A percentile compares a stretch with the other conserved stretches of the same genome.
These are phyloP conservation scores for Periophthalmus magnuspinnatus DNA, from an alignment of 2,797 vertebrate species.

Conservation along the genomic window DNA sequence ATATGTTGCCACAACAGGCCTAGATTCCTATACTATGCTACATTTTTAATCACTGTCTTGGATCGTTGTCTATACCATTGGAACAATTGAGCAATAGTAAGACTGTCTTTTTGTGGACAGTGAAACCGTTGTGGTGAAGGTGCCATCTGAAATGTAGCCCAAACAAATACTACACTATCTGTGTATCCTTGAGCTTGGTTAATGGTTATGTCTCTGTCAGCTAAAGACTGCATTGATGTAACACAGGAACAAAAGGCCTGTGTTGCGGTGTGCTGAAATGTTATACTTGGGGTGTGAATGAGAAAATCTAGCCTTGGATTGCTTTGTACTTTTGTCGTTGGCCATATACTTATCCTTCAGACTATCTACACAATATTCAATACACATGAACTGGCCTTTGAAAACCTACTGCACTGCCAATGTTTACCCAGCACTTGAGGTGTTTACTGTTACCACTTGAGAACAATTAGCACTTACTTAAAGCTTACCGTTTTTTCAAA, in stretches of 20 bases:
- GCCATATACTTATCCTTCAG: slow-evolving; percentile 26
- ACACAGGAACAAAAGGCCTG: slow-evolving; percentile 40
- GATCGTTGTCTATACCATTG: too few relatives aligned
- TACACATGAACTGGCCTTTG: background rate
- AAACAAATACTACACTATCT: slow-evolving; percentile 55
- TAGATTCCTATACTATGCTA: too few relatives aligned
- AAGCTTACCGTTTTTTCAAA: slow-evolving; percentile 5
- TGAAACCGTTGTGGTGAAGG: slow-evolving; percentile 15
- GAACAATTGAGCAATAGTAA: slow-evolving; percentile 1
- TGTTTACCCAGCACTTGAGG: background rate
- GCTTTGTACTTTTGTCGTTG: slow-evolving; percentile 21
- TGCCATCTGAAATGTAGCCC: slow-evolving; percentile 23
- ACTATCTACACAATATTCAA: slow-evolving; percentile 12
- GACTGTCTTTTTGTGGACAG: slow-evolving; percentile 5
- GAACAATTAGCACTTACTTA: background rate
- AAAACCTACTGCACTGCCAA: slow-evolving; percentile 2
- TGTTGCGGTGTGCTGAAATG: slow-evolving; percentile 32
- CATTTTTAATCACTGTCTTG: too few relatives aligned
- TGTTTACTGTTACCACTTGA: slow-evolving; percentile 14
- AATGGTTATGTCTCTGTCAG: slow-evolving; percentile 53
- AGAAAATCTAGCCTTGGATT: slow-evolving; percentile 27
- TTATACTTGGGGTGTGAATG: slow-evolving; percentile 31
- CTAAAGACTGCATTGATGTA: slow-evolving; percentile 32
- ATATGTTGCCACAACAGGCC: too few relatives aligned
- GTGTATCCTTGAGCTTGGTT: slow-evolving; percentile 53